These are phyloP conservation scores for Symphodus melops DNA, from an alignment of 2,113 vertebrate species.

Conservation along the genomic window DNA sequence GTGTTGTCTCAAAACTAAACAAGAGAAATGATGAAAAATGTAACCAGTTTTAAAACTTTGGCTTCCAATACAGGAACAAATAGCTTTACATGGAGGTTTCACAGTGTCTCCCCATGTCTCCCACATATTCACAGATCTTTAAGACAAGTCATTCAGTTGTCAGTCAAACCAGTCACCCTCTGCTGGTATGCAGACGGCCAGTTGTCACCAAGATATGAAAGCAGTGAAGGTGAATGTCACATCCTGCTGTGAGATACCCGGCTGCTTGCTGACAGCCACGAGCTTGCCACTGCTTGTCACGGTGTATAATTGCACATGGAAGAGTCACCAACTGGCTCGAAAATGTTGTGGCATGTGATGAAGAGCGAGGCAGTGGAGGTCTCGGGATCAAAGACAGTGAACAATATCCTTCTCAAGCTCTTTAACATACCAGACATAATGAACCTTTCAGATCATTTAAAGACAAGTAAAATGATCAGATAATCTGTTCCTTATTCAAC, in stretches of 20 bases:
- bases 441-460: background rate
- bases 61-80: background rate
- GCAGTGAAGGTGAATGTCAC: conserved; percentile 55
- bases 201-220: conserved; percentile 56
- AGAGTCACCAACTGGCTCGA: background rate
- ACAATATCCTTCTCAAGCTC: background rate
- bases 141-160: conserved; percentile 33
- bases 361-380: background rate
- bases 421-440: background rate
- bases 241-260: conserved; percentile 46
- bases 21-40: background rate
- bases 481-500: no score
- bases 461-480: no score
- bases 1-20: background rate
- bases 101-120: background rate
- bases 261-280: conserved; percentile 47
- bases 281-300: conserved; percentile 17
- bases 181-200: conserved; percentile 56
- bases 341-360: background rate
- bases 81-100: background rate
- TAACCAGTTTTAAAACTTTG: no score
- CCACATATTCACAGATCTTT: conserved; percentile 9
- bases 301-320: conserved; percentile 19
- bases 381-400: background rate
- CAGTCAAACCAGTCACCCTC: conserved; percentile 49